Evolutionary conservation across 2,888 invertebrate species (phyloP), one percentile per base, ranked within the genome.

Genomic region (Campoplex capitator): DNA sequence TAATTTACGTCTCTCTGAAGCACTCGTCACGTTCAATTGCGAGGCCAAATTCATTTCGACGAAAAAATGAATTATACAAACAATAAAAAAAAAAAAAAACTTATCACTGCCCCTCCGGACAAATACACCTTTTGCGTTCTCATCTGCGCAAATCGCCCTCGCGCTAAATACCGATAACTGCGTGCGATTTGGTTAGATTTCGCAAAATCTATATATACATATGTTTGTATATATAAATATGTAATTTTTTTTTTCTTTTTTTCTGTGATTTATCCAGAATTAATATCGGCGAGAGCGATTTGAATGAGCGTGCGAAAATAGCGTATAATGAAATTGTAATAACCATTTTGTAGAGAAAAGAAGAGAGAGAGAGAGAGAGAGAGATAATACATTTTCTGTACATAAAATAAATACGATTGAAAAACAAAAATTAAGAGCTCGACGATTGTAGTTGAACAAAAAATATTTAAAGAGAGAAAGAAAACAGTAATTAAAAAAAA

Each of bases 181-280:
- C 73, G 74, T 42, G 73, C 80, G 84, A 68, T 81, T 71, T 54
- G 23, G 58, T 70, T 70, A 32, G 75, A 45, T 79, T 71, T 74
- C 68, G 74, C 65, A 56, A 65, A 73, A 81, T 67, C 65, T 71
- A 71, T 51, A 35, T 68, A 28, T 56, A 68, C 18, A 68, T 9
- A 75, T 42, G 23, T 75, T 23, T 75, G 48, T 71, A 51, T 71
- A 48, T 48, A 48, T 32, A 6, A 38, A 71, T 11, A 71, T 48
- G 38, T 82, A 45, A 54, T 62, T 83, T 48, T 56, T 68, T 18
- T 67, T 62, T 83, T 48, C 48, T 68, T 18, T 67, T 67, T 74
- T 87, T 87, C 87, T 87, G 87, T 84, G 84, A 87, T 84, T 83
- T 65, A 78, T 82, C 70, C 89, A 90, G 86, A 81, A 74, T 81